Conservation (phyloP, 2,113 vertebrate species). For the Crotalus tigris region DNA sequence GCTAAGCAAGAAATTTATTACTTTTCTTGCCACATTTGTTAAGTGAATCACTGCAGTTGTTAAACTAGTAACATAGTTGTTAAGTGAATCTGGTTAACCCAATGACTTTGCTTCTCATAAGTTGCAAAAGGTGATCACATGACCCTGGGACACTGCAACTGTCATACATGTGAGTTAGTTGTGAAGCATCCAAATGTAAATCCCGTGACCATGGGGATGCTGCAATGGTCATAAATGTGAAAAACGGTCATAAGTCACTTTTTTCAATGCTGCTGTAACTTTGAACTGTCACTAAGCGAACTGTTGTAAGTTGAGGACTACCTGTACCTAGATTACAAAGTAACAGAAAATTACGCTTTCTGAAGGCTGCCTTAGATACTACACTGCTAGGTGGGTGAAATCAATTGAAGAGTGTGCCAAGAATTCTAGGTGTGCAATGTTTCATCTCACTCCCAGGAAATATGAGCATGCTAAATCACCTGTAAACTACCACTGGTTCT, state of each 20-base stretch:
- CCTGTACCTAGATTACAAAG: background rate
- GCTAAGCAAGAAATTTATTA: background rate
- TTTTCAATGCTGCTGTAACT: background rate
- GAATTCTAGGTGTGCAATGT: background rate
- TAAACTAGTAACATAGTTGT: background rate
- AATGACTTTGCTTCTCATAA: background rate
- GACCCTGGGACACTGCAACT: background rate
- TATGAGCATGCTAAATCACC: background rate
- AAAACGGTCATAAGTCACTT: background rate
- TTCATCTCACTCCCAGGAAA: background rate
- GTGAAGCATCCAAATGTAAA: background rate
- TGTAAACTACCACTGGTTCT: accelerated
- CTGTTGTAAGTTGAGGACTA: background rate
- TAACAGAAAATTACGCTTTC: background rate
- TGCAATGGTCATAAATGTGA: background rate
- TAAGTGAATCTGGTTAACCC: background rate
- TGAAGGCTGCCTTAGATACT: background rate
- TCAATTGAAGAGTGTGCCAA: background rate
- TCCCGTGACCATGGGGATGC: background rate
- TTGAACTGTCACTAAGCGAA: background rate
- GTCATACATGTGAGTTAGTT: background rate
- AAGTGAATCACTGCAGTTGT: background rate
- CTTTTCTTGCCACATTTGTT: background rate
- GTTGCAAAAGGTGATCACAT: background rate
- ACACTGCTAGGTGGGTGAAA: background rate